A percentile compares a stretch with the other conserved stretches of the same genome.
phyloP scores from a whole-genome alignment of 2,113 vertebrate genomes.

The Aptenodytes patagonicus region DNA sequence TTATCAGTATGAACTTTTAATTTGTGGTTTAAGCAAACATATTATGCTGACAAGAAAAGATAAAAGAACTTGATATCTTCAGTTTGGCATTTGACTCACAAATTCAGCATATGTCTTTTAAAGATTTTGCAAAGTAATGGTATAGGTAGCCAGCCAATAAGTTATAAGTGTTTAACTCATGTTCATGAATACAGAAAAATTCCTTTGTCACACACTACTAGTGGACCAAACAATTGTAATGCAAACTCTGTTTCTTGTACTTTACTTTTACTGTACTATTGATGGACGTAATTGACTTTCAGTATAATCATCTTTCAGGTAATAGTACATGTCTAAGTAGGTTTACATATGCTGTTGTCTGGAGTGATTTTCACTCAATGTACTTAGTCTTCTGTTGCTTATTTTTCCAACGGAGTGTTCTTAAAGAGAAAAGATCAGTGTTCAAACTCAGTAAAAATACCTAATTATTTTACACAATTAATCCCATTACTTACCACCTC shows the following conservation, averaged over 20 bases:
- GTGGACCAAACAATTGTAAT: neutral
- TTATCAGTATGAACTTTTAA: neutral
- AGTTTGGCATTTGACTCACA: neutral
- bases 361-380: neutral
- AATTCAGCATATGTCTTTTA: neutral
- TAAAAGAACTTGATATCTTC: accelerated
- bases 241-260: neutral
- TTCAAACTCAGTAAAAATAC: neutral
- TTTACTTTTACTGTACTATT: neutral
- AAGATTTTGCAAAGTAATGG: neutral
- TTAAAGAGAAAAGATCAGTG: neutral
- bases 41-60: neutral
- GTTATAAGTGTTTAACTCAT: neutral
- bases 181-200: neutral
- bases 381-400: neutral
- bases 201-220: neutral
- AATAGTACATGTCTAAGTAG: neutral
- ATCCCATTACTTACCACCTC: neutral
- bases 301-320: neutral
- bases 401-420: neutral
- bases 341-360: neutral
- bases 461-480: neutral
- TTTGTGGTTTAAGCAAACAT: neutral
- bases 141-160: neutral
- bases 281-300: neutral